Base-by-base conservation (phyloP, 2,113 vertebrate species). In the Mandrillus leucophaeus region DNA sequence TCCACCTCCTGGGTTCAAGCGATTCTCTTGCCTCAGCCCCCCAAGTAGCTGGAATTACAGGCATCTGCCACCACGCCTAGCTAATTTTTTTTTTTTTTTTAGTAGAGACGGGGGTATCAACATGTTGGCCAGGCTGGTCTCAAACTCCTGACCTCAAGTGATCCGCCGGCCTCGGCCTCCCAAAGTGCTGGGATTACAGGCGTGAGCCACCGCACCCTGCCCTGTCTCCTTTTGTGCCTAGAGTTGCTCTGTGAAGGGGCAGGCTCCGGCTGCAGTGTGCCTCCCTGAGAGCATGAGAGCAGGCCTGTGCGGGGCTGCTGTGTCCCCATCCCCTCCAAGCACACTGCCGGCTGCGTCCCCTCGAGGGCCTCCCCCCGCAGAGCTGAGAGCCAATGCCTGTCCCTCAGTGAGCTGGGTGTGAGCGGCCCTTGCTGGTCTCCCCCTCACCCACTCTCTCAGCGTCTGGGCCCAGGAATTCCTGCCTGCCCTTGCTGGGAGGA, bases 391-490 rank as follows among this genome's bases (percentile, higher is more conserved):
- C 61, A 73, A 0, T 4, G 10, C 20, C 59, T 30, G n/a, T 27
- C 8, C 13, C 55, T 87, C 40, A 5, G 13, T 0, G 50, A 83
- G 23, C 7, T 35, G 70, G 20, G 59, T 4, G 4, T 38, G 3
- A 38, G 59, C 12, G 0, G 73, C 64, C 59, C 27, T 23, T 4
- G 40, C 38, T 17, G 10, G 61, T 45, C 50, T 14, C 0, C 35
- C 30, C 9, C 30, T 38, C 0, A 2, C 27, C 90, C 61, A 13
- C 81, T n/a, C 35, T 5, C 6, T 5, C 82, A n/a, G 52, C 43
- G 55, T 64, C 10, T 0, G 12, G 17, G 88, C 93, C 3, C 0
- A 0, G 10, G 3, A 2, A 38, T 8, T 7, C 80, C 38, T 0
- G 8, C n/a, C 66, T 0, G 0, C 70, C 66, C 35, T 38, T 32